Base-by-base conservation (phyloP, 1,140 invertebrate genomes). In the Drosophila pseudoananassae region DNA sequence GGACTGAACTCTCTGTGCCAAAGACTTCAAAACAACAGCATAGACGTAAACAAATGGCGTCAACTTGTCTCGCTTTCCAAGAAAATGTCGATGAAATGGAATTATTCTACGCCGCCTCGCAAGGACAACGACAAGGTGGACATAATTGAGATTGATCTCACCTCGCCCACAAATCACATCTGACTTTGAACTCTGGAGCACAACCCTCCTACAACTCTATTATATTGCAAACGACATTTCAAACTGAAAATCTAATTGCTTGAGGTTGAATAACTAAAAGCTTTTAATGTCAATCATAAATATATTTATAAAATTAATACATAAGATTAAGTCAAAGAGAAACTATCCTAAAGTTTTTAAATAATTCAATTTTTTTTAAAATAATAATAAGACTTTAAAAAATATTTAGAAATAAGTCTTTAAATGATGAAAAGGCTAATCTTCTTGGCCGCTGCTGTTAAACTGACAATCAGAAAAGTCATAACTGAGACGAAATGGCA, bases 111-210 rank as follows among this genome's bases (percentile, higher is more conserved):
- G 12, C 64, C 60, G 4, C 23, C 43, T 10, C 27, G 36, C 40
- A 61, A 20, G 40, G 60, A 59, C 27, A 50, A 53, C 7, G 47
- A 36, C 51, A 50, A 60, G 25, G 15, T 23, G 25, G 43, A 53
- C 40, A 68, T 88, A 47, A 82, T 81, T 40, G 69, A 81, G 51
- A 80, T 81, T 23, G 82, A 85, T 70, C 65, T 85, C 12, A 85
- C 78, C 66, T 80, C 81, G 45, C 73, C 81, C 33, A 36, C 33
- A 10, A 36, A 12, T 43, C 40, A 43, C 14, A 12, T 12, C 14
- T 17, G 14, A 43, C 8, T 17, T 43, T 43, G 40, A 43, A 17
- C 40, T 9, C 14, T 27, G 6, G 25, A 27, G 6, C 6, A 27
- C 5, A 27, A 27, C 25, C 25, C 25, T 27, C 15, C 8, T 43